Conservation (phyloP, 2,888 invertebrate genomes). For the Parnassius mnemosyne region DNA sequence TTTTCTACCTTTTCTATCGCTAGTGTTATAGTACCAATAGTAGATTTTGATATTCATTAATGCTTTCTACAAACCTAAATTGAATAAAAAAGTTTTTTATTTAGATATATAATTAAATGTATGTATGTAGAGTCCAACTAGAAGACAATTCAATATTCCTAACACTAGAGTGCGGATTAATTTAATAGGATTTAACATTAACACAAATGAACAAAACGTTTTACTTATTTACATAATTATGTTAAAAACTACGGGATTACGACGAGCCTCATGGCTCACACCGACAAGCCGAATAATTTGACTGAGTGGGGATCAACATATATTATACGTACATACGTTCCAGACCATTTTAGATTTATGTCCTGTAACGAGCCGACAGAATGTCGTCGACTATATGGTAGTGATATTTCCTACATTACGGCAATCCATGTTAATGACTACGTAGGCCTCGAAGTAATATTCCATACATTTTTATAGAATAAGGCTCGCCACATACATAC, state of each 20-base stretch:
- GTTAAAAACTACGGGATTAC: constrained; percentile 30
- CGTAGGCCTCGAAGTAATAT: neutral
- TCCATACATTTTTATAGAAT: no score
- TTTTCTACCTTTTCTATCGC: no score
- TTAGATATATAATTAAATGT: no score
- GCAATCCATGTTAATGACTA: neutral
- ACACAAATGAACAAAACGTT: neutral
- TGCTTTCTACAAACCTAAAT: no score
- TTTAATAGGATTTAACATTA: constrained; percentile 5
- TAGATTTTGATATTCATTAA: no score
- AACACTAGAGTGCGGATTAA: no score
- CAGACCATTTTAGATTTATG: constrained; percentile 40
- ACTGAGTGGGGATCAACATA: constrained; percentile 33
- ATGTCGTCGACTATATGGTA: constrained; percentile 39
- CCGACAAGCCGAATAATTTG: constrained; percentile 38
- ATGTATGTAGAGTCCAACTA: no score
- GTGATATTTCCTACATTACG: neutral
- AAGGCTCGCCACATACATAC: no score
- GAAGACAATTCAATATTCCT: no score
- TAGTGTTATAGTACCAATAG: no score
- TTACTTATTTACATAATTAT: neutral
- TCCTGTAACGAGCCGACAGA: constrained; percentile 36
- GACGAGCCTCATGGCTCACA: constrained; percentile 29
- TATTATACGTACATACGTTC: constrained; percentile 28
- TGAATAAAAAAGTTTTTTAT: no score